Percentiles rank a stretch among this genome's conserved stretches.
phyloP scores from a whole-genome alignment of 2,888 invertebrate genomes.

The Sesia apiformis region DNA sequence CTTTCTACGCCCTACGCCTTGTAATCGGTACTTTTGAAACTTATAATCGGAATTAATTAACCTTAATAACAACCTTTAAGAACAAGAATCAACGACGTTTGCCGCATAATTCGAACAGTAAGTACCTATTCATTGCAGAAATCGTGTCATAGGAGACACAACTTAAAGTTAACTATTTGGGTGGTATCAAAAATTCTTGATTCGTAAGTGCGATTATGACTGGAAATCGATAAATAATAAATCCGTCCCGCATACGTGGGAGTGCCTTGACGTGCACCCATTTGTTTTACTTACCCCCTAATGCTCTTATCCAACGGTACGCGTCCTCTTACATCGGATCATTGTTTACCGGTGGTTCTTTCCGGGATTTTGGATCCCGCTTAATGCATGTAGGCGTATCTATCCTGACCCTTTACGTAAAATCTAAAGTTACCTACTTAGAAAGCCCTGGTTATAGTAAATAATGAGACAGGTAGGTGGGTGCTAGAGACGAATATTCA shows the following conservation, averaged over 20 bases:
- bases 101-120: too few relatives aligned
- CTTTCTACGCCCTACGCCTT: neutral
- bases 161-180: too few relatives aligned
- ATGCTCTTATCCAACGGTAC: conserved; percentile 39
- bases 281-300: conserved; percentile 57
- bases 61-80: neutral
- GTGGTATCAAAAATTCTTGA: too few relatives aligned
- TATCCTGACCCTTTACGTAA: neutral
- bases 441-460: too few relatives aligned
- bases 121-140: too few relatives aligned
- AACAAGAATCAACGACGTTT: neutral
- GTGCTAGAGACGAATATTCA: too few relatives aligned
- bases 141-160: too few relatives aligned
- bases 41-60: neutral
- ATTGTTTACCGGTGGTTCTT: conserved; percentile 43
- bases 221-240: conserved; percentile 44
- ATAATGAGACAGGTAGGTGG: too few relatives aligned
- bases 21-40: neutral
- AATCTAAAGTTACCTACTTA: too few relatives aligned
- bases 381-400: neutral
- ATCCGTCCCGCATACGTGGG: conserved; percentile 40
- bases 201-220: conserved; percentile 19
- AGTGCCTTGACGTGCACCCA: conserved; percentile 35
- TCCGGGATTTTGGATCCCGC: conserved; percentile 22
- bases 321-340: conserved; percentile 23